Evolutionary conservation across 2,888 invertebrate species (phyloP).

Genomic region (Acronicta leporina): DNA sequence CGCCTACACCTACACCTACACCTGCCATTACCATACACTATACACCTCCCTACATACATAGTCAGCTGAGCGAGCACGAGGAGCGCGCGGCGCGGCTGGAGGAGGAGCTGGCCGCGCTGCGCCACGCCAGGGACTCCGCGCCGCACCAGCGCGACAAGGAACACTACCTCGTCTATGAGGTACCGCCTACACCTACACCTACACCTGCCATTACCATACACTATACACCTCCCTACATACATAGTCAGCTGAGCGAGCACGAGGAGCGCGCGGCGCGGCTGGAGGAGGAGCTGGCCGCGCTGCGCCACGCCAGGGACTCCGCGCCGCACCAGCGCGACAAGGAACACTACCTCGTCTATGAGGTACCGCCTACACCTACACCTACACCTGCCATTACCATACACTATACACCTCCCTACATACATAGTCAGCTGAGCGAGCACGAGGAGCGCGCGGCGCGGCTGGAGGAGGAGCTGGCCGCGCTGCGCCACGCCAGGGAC

Average conservation of each 20-base stretch:
- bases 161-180: conserved; percentile 97
- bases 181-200: conserved; percentile 45
- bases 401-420: no score
- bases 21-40: no score
- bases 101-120: conserved; percentile 94
- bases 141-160: conserved; percentile 98
- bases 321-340: conserved; percentile 97
- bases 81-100: conserved; percentile 95
- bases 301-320: conserved; percentile 90
- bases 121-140: conserved; percentile 89
- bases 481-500: conserved; percentile 90
- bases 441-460: conserved; percentile 96
- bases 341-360: conserved; percentile 96
- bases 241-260: conserved; percentile 96
- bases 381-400: no score
- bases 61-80: conserved; percentile 96
- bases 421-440: conserved; percentile 95
- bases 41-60: no score
- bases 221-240: no score
- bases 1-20: background rate
- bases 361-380: conserved; percentile 88
- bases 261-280: conserved; percentile 95
- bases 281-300: conserved; percentile 94
- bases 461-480: conserved; percentile 94
- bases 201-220: no score